Percentiles rank a stretch among this genome's conserved stretches.
These are phyloP conservation scores for Drosophila varians DNA, from an alignment of 1,140 invertebrate genomes.

Conservation along the genomic window DNA sequence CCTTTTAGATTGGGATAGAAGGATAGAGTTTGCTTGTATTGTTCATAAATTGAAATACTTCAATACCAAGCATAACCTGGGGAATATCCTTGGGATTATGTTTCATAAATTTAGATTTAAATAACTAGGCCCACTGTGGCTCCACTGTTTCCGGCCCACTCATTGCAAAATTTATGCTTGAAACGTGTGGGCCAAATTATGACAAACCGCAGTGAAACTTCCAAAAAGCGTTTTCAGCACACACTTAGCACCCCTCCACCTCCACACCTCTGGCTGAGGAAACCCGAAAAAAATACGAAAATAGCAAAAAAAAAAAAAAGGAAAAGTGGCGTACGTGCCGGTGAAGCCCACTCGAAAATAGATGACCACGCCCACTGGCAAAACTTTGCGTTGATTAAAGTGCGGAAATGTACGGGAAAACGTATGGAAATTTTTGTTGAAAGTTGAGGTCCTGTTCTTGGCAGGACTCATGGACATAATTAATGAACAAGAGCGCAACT, in stretches of 20 bases:
- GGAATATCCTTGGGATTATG: not conserved
- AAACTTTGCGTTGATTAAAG: constrained; percentile 46
- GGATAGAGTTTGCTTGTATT: not conserved
- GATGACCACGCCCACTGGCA: constrained; percentile 31
- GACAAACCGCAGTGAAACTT: constrained; percentile 70
- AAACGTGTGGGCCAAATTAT: constrained; percentile 72
- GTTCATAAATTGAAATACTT: not conserved
- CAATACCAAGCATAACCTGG: not conserved
- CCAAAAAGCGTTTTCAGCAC: constrained; percentile 68
- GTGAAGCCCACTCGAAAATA: constrained; percentile 33
- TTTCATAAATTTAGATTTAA: not conserved
- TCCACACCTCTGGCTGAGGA: not conserved
- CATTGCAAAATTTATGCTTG: constrained; percentile 56
- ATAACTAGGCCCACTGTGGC: constrained; percentile 13
- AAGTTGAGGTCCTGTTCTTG: constrained; percentile 13
- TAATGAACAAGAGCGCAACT: constrained; percentile 43
- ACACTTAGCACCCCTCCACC: constrained; percentile 29
- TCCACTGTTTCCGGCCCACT: constrained; percentile 23
- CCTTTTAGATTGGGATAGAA: not conserved
- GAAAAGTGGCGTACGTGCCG: constrained; percentile 24
- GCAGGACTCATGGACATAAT: constrained; percentile 38
- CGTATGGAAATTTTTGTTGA: constrained; percentile 14
- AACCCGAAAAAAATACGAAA: not conserved
- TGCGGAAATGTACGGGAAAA: constrained; percentile 11
- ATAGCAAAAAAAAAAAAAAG: constrained; percentile 11